Conservation (phyloP, 2,797 vertebrate genomes). For the Danio albolineatus region DNA sequence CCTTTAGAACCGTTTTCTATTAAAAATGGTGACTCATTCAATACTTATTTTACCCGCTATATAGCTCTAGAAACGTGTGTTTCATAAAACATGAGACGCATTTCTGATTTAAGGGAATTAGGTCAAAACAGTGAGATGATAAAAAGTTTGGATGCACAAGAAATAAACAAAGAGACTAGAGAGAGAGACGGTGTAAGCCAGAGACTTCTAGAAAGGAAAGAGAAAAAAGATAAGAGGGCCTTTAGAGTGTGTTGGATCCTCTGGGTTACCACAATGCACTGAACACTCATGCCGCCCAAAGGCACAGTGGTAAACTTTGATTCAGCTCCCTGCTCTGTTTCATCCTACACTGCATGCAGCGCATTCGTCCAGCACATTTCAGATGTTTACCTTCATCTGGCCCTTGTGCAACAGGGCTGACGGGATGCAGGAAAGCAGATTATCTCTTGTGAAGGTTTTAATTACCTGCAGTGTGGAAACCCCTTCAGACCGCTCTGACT, state of each 20-base stretch:
- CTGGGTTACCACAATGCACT: slow-evolving; percentile 3
- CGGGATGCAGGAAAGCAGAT: slow-evolving; percentile 16
- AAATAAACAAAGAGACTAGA: not conserved
- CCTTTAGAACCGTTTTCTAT: too few species aligned
- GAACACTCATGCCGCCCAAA: not conserved
- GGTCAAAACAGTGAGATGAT: not conserved
- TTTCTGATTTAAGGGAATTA: slow-evolving; percentile 19
- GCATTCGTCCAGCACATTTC: not conserved
- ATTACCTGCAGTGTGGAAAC: slow-evolving; percentile 13
- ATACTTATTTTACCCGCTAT: too few species aligned
- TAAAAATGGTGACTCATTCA: too few species aligned
- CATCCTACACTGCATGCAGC: not conserved
- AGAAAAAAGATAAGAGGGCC: not conserved
- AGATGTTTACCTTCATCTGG: slow-evolving; percentile 40
- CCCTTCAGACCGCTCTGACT: slow-evolving; percentile 6
- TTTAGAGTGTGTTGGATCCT: slow-evolving; percentile 12
- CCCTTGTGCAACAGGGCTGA: not conserved
- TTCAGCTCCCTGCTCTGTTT: slow-evolving; percentile 5
- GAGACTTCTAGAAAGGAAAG: not conserved
- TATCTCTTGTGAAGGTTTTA: slow-evolving; percentile 1
- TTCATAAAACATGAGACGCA: slow-evolving; percentile 25
- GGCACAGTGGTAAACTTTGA: slow-evolving; percentile 16
- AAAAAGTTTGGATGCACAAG: not conserved
- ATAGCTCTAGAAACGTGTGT: not conserved
- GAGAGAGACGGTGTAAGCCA: not conserved